Base-by-base conservation (phyloP, 2,888 invertebrate species). In the Mellilla xanthometata region DNA sequence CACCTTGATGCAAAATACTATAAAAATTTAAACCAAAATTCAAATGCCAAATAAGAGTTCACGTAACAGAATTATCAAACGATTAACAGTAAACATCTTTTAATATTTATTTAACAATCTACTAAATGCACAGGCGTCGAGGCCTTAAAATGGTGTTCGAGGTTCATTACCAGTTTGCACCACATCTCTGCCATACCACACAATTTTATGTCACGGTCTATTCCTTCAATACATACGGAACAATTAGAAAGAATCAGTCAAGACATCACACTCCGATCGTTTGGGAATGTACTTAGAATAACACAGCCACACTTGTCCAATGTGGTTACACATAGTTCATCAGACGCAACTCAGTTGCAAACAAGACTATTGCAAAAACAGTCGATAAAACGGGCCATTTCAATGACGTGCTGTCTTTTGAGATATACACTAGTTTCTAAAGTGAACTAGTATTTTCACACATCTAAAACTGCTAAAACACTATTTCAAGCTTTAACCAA, bases 61-160 rank as follows among this genome's bases (percentile, higher is more conserved):
- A 60, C 41, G 39, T 71, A 82, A 82, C 76, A 76, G 73, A 76
- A 76, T 74, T 72, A 40, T 40, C 15, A 77, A 83, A 85, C 79
- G 79, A 81, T 68, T 79, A 85, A 86, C 86, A 85, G 71, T 86
- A 81, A 79, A 86, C 67, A 69, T 83, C 80, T 81, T 76, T 72
- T 74, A 81, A 74, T 77, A 81, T 54, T 19, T 24, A 70, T 81
- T 79, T 85, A 88, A 88, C 85, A 86, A 84, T 65, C 82, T 86
- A 88, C 75, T 88, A 88, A 88, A 88, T 88, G 88, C 88, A 86
- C 69, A 72, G 78, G 81, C 78, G 60, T 60, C 67, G 67, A 66
- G 73, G 74, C 80, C 81, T 70, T 63, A 65, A 68, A 71, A 65
- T 65, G 63, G 61, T 67, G 62, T 41, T 58, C 59, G 51, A 56